Evolutionary conservation across 2,113 vertebrate genomes (phyloP), one percentile per base, ranked within the genome.

Genomic region (Prionailurus bengalensis): DNA sequence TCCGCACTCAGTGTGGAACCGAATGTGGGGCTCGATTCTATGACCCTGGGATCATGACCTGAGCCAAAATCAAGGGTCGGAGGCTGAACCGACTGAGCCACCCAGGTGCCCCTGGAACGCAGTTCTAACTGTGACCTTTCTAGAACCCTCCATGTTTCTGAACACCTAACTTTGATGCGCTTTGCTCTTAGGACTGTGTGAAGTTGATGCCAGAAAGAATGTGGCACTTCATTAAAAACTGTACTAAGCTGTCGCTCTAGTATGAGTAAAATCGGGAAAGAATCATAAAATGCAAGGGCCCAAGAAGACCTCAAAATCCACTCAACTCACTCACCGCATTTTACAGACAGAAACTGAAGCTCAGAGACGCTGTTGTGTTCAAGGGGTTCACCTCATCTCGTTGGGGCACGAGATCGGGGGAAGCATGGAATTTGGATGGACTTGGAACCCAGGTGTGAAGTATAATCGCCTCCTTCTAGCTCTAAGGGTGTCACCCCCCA

Each of bases 321-420:
- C 42, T 19, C n/a, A 9, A 25, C 14, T 36, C 13, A 5, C 16
- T 13, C 5, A 0, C 36, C 39, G 74, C 19, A 1, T 8, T 13
- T 2, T 36, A 23, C 5, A 55, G 73, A 33, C 31, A 39, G 58
- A 92, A 78, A n/a, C 27, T 2, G 42, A 33, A 13, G 55, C 73
- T 42, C 12, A 5, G 21, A 16, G 48, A 53, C 19, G 4, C 0
- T 2, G 27, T 13, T 14, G 17, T 9, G 9, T 15, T 53, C 16
- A 3, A 48, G 51, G 10, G 13, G 8, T 13, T 25, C 14, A 2
- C 11, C 55, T n/a, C 25, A 1, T 27, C 29, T 55, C 16, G 1
- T 8, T 15, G 48, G 31, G 29, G 15, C 4, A 5, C 1, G 3
- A 4, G 12, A 4, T 5, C 1, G 39, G 33, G 6, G n/a, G 17